phyloP scores from a whole-genome alignment of 2,113 vertebrate species.

The Meles meles region DNA sequence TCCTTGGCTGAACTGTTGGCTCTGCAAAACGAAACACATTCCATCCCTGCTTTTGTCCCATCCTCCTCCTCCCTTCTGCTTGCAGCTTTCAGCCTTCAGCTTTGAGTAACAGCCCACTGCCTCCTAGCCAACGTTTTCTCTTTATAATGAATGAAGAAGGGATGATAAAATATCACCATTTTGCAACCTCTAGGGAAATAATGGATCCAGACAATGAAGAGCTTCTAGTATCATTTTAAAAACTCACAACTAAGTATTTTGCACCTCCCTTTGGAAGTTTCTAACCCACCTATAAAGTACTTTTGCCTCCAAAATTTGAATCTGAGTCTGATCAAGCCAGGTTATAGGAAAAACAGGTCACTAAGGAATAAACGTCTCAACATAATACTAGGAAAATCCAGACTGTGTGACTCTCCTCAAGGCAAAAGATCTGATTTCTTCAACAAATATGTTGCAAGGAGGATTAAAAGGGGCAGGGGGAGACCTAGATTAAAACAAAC shows the following conservation, averaged over 20 bases:
- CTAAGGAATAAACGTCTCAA: neutral
- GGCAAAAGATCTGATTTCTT: neutral
- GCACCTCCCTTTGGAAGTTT: neutral
- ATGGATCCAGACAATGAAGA: neutral
- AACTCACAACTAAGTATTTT: neutral
- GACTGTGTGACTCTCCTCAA: neutral
- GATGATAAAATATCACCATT: neutral
- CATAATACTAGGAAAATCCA: neutral
- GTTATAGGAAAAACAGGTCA: neutral
- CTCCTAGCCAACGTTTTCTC: neutral
- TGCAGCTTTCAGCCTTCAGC: neutral
- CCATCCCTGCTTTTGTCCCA: neutral
- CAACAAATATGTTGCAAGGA: neutral
- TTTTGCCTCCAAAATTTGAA: neutral
- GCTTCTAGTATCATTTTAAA: neutral
- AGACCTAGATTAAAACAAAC: neutral
- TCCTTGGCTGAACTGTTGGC: neutral
- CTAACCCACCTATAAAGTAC: neutral
- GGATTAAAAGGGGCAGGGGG: no score
- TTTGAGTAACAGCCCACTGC: neutral
- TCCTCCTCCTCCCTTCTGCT: neutral
- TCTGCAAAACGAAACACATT: neutral
- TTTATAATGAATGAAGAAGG: neutral
- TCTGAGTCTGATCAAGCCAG: neutral
- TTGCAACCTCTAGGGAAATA: neutral